Evolutionary conservation across 37 sponge, comb jelly and placozoan species (phyloP).

Genomic region (Chondrilla cf. caribensis): DNA sequence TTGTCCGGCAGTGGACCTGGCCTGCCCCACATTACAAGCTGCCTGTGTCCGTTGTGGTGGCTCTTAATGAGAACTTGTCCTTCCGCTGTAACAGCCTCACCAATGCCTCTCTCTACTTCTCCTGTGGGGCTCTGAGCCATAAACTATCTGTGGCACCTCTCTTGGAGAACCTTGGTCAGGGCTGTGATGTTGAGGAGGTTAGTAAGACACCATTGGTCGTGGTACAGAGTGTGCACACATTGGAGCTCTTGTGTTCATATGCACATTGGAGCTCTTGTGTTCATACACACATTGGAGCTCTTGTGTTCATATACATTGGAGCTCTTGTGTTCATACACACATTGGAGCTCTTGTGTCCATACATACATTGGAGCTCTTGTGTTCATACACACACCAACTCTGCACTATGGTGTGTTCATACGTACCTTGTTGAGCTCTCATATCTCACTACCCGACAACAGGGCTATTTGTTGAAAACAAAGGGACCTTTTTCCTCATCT

Average conservation of each 20-base stretch:
- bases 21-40: slow-evolving; percentile 55
- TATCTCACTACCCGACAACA: too few relatives aligned
- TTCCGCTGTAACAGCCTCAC: slow-evolving; percentile 54
- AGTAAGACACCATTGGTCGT: neutral
- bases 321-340: too few relatives aligned
- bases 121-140: slow-evolving; percentile 44
- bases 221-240: neutral
- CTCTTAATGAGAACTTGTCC: slow-evolving; percentile 59
- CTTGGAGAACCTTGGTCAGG: neutral
- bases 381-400: too few relatives aligned
- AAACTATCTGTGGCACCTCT: slow-evolving; percentile 42
- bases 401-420: too few relatives aligned
- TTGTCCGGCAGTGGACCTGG: slow-evolving; percentile 71
- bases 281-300: too few relatives aligned
- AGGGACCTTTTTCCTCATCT: neutral
- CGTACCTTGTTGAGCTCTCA: too few relatives aligned
- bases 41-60: slow-evolving; percentile 41
- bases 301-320: too few relatives aligned
- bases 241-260: neutral
- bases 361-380: too few relatives aligned
- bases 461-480: neutral
- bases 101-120: slow-evolving; percentile 57
- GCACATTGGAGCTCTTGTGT: neutral
- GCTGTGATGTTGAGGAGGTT: too few relatives aligned
- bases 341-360: too few relatives aligned